Base-by-base conservation (phyloP, 2,888 invertebrate genomes). In the Erpobdella octoculata region DNA sequence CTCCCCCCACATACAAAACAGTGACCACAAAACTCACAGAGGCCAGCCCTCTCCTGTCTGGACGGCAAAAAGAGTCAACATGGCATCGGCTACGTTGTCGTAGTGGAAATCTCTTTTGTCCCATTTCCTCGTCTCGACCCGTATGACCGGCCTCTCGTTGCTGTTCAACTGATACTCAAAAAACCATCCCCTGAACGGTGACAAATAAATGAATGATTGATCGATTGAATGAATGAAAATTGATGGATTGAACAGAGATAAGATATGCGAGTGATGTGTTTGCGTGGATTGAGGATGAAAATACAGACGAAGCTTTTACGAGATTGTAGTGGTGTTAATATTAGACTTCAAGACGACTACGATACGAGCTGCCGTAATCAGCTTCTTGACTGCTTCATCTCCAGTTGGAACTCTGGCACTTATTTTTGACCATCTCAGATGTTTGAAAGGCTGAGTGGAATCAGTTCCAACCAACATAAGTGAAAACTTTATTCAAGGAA, bases 31-130 rank as follows among this genome's bases (percentile, higher is more conserved):
- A 36, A 77, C 90, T 88, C 86, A 94, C 93, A 91, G 90, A 80
- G 97, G 97, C 97, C 97, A 97, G 79, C 97, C 97, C 86, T 97
- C 97, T 79, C 96, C 97, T 70, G 98, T 99, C 85, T 98, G 97
- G 77, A 99, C 98, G 77, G 98, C 97, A 85, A 99, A 99, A 79
- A 99, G 87, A 78, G 98, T 98, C 79, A 99, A 87, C 94, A 98
- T 96, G 72, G 98, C 98, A 79, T 92, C 90, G 79, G 93, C 90
- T 73, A 97, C 96, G 85, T 98, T 93, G 85, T 99, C 97, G 85
- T 98, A 99, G 85, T 97, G 94, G 87, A 99, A 99, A 83, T 89
- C 89, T 83, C 94, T 91, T 77, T 90, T 88, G 79, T 88, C 87
- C 98, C 98, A 99, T 82, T 88, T 87, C 74, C 98, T 88, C 80